A percentile compares a stretch with the other conserved stretches of the same genome.
phyloP scores from a whole-genome alignment of 2,888 invertebrate species.

The Rhopalosiphum nymphaeae region DNA sequence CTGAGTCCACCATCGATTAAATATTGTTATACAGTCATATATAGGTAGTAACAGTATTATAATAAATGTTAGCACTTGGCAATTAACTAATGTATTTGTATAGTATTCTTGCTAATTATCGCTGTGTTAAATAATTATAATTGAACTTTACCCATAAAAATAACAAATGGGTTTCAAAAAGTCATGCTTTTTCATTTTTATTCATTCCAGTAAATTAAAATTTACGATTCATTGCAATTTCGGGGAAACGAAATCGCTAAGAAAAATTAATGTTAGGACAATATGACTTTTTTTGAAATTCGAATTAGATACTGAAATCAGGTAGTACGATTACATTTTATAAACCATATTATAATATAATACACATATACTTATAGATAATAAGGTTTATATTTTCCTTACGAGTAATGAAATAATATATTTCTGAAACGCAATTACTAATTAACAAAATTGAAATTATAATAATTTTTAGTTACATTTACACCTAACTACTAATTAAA shows the following conservation, averaged over 20 bases:
- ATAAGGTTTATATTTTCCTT: background rate
- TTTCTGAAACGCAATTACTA: background rate
- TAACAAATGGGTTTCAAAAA: background rate
- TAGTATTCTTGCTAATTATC: background rate
- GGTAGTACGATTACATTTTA: background rate
- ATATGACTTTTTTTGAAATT: background rate
- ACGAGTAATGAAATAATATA: background rate
- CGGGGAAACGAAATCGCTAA: background rate
- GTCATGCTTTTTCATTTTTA: background rate
- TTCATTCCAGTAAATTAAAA: background rate
- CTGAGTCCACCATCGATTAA: background rate
- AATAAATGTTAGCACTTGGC: background rate
- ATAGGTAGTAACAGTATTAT: background rate
- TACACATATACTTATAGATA: background rate
- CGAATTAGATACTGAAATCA: background rate
- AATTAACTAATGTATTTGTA: background rate
- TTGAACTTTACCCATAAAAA: background rate
- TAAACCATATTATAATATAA: background rate
- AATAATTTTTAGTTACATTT: background rate
- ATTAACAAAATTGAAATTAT: background rate
- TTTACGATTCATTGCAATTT: background rate
- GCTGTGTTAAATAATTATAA: background rate
- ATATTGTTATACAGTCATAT: background rate
- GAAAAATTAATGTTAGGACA: background rate
- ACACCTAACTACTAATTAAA: background rate